Base-by-base conservation (phyloP, 2,888 invertebrate genomes). In the Netelia fuscicornis region DNA sequence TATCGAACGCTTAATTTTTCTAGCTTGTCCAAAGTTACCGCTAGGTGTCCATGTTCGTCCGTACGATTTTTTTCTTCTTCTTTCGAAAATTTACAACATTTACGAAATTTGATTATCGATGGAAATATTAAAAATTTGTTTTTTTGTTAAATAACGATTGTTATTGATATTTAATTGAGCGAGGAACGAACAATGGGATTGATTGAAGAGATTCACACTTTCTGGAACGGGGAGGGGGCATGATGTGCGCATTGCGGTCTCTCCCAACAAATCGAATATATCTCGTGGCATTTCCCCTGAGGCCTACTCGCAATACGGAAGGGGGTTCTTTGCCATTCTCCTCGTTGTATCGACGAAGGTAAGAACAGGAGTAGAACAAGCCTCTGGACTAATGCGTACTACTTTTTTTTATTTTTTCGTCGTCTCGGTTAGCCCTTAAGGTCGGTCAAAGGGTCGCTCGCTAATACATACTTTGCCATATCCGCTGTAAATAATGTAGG, bases 231-330 rank as follows among this genome's bases (percentile, higher is more conserved):
- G 23, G 48, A 6, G 48, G 48, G 48, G 48, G 48, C 11, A 13
- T 13, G 70, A 70, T 81, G 68, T 84, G 81, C 87, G 87, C 87
- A 87, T 84, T 87, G 87, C 87, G 87, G 86, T 81, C 81, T 62
- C 54, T 60, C 56, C 44, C 68, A 65, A 64, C 75, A 72, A 71
- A 81, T 82, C 81, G 74, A 75, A 77, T 58, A 58, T 75, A 67
- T 77, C 64, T 60, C 48, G 52, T 48, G 70, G 52, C 42, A 48
- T 64, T 68, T 56, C 75, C 68, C 68, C 70, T 8, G 70, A 67
- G 68, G 52, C n/a, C 62, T 37, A 62, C 42, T 20, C 52, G 58
- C 52, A 68, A 30, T 64, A 25, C 64, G 30, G 42, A 17, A 37
- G 9, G 17, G 9, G 13, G 17, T n/a, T 37, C 60, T 23, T 56